A percentile compares a stretch with the other conserved stretches of the same genome.
Conservation (phyloP, 1,140 invertebrate species). For the Ceratitis capitata region DNA sequence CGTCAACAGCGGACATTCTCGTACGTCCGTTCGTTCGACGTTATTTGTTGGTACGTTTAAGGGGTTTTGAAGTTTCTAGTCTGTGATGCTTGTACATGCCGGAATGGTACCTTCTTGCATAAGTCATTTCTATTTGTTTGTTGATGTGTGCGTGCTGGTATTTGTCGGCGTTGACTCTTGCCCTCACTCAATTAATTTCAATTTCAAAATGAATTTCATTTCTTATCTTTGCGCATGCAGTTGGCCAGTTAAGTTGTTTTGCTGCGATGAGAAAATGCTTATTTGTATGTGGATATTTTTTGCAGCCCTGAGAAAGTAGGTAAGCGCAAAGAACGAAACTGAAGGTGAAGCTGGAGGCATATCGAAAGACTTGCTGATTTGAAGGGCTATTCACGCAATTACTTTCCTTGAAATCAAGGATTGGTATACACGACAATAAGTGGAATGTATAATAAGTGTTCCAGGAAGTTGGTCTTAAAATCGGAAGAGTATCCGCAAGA, state of each 20-base stretch:
- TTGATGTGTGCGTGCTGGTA: neutral
- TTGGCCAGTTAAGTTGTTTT: neutral
- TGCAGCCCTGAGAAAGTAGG: no score
- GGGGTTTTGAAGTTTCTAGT: neutral
- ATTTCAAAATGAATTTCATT: conserved; percentile 33
- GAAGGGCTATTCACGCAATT: no score
- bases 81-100: neutral
- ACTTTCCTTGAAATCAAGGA: no score
- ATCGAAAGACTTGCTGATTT: no score
- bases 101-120: neutral
- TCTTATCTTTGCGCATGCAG: conserved; percentile 37
- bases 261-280: neutral
- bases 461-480: no score
- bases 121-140: neutral
- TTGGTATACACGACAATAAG: no score
- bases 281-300: neutral
- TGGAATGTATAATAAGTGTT: no score
- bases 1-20: conserved; percentile 1
- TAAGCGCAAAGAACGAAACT: no score
- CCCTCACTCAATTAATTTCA: conserved; percentile 29
- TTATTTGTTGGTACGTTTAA: neutral
- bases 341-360: no score
- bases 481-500: no score
- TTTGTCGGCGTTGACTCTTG: neutral
- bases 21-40: neutral